These are phyloP conservation scores for Mimumesa dahlbomi DNA, from an alignment of 2,888 invertebrate genomes.

Conservation along the genomic window DNA sequence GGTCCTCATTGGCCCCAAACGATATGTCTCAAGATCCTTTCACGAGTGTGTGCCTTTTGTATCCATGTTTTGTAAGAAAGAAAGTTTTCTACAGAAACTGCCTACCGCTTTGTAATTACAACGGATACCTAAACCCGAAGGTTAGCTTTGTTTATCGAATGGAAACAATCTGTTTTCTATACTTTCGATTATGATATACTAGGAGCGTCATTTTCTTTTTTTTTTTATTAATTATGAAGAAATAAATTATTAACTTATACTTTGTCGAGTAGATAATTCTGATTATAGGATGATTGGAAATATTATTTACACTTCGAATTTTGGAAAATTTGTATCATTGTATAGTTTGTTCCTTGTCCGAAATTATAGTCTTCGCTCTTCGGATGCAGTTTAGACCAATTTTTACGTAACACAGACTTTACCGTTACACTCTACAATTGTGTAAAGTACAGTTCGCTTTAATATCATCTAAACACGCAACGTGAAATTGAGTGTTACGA, in stretches of 20 bases:
- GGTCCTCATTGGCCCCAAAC: conserved; percentile 32
- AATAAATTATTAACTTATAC: too few species aligned
- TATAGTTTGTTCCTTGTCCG: not conserved
- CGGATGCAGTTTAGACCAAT: conserved; percentile 1
- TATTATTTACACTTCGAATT: too few species aligned
- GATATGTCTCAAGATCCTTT: conserved; percentile 41
- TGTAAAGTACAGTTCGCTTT: not conserved
- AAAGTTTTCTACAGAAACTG: not conserved
- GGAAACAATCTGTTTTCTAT: too few species aligned
- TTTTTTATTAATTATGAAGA: too few species aligned
- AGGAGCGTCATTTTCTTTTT: too few species aligned
- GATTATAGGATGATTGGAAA: too few species aligned
- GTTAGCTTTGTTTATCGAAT: too few species aligned
- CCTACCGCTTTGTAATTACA: not conserved
- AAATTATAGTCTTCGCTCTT: not conserved
- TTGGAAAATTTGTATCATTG: not conserved
- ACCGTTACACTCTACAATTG: not conserved
- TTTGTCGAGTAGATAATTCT: too few species aligned
- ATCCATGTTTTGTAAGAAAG: conserved; percentile 21
- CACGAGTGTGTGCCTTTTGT: conserved; percentile 28
- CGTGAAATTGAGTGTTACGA: conserved; percentile 17
- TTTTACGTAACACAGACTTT: conserved; percentile 10
- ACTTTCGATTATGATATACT: too few species aligned
- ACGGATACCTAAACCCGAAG: not conserved
- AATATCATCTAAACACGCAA: conserved; percentile 9